Conservation (phyloP, 2,888 invertebrate species). For the Neoitamus cyanurus region DNA sequence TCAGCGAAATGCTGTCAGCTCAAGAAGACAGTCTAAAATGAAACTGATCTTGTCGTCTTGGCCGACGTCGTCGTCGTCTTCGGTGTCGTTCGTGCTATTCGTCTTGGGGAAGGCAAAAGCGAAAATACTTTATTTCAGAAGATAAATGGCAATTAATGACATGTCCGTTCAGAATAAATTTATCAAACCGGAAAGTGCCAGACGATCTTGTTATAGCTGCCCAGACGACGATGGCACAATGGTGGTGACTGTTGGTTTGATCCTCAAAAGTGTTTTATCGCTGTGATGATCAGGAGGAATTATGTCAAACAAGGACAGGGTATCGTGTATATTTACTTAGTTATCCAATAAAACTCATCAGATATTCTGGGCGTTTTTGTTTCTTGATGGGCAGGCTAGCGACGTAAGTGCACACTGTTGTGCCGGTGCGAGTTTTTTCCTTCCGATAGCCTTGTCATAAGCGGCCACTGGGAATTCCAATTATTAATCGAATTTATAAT, state of each 20-base stretch:
- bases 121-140: constrained; percentile 44
- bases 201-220: constrained; percentile 29
- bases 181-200: constrained; percentile 49
- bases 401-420: background rate
- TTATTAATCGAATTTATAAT: background rate
- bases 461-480: background rate
- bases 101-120: constrained; percentile 24
- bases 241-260: constrained; percentile 22
- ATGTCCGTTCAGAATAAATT: constrained; percentile 53
- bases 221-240: constrained; percentile 42
- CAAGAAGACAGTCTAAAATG: constrained; percentile 31
- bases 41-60: constrained; percentile 39
- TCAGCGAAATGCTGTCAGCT: constrained; percentile 19
- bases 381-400: background rate
- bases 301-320: constrained; percentile 64
- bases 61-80: background rate
- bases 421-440: background rate
- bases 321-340: constrained; percentile 54
- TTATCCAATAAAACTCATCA: constrained; percentile 40
- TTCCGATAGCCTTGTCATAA: background rate
- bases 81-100: background rate
- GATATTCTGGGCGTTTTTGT: constrained; percentile 34
- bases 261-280: constrained; percentile 59
- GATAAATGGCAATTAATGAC: constrained; percentile 54
- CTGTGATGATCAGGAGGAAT: constrained; percentile 63